Conservation (phyloP, 2,888 invertebrate species). For the Drosophila tripunctata region DNA sequence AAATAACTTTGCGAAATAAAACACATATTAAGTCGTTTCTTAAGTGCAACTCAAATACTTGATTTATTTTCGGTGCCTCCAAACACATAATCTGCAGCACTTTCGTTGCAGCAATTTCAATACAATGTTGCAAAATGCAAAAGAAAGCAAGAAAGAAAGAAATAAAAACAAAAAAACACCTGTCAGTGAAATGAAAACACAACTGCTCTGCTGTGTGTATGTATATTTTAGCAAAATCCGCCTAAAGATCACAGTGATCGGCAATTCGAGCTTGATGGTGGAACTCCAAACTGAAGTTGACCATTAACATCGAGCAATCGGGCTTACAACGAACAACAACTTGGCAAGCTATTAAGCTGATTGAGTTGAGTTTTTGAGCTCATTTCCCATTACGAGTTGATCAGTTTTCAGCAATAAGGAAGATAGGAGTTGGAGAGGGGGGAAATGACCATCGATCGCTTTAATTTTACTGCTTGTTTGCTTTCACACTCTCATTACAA, state of each 20-base stretch:
- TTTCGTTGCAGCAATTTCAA: constrained; percentile 33
- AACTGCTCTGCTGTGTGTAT: constrained; percentile 21
- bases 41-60: neutral
- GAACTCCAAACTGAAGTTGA: constrained; percentile 1
- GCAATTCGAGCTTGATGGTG: neutral
- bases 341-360: constrained; percentile 77
- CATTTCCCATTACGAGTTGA: constrained; percentile 77
- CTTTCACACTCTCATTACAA: constrained; percentile 78
- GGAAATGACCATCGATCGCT: constrained; percentile 39
- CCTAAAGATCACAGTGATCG: constrained; percentile 18
- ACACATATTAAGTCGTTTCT: too few species aligned
- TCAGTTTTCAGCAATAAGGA: constrained; percentile 47
- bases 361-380: constrained; percentile 74
- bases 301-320: constrained; percentile 31
- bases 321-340: constrained; percentile 52
- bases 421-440: constrained; percentile 1
- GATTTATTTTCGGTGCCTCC: neutral
- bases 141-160: constrained; percentile 7
- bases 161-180: constrained; percentile 26
- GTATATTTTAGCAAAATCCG: constrained; percentile 29
- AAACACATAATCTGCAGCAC: constrained; percentile 8
- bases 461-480: constrained; percentile 78
- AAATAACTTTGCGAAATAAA: neutral
- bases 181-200: constrained; percentile 30
- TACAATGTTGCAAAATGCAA: constrained; percentile 24